Base-by-base conservation (phyloP, 1,140 invertebrate genomes). In the Nautilus pompilius region DNA sequence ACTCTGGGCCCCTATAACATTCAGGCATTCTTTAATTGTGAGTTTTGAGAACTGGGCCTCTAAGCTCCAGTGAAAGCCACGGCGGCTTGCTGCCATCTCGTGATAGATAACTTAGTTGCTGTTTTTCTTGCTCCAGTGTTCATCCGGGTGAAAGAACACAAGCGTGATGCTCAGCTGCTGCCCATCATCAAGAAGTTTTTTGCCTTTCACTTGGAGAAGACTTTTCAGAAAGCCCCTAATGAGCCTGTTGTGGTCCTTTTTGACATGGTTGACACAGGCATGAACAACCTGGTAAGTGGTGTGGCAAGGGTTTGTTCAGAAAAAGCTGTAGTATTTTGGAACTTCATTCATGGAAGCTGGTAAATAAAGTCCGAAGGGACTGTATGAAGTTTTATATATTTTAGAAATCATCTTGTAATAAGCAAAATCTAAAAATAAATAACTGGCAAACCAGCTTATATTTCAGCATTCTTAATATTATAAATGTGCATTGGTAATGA, bases 191-290 rank as follows among this genome's bases (percentile, higher is more conserved):
- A 93, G 76, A 88, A 87, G 77, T 89, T 90, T 71, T 87, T 96
- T 48, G 88, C 95, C 2, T 96, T 94, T 78, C 93, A 90, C 89
- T 88, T 96, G 66, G 94, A 98, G 78, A 84, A 91, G 70, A 49
- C 77, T 77, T 82, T 66, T 66, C 88, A 90, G 66, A 86, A 90
- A 76, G 87, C 88, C 55, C 89, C 92, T 70, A 88, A 90, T 55
- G 87, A 90, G 68, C 87, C 87, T 78, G 88, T 96, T 64, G 91
- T 92, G 3, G 77, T 96, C 53, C 90, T 96, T 73, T 94, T 97
- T 76, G 94, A 98, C 81, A 91, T 96, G 89, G 87, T 88, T 33
- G 90, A 90, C 24, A 89, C 91, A 67, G 93, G 94, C 0, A 71
- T 96, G 17, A 86, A 87, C 4, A 94, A 95, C 73, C 86, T 96